Percentiles rank a stretch among this genome's conserved stretches.
These are phyloP conservation scores for Sciurus carolinensis DNA, from an alignment of 2,797 vertebrate genomes.

Conservation along the genomic window DNA sequence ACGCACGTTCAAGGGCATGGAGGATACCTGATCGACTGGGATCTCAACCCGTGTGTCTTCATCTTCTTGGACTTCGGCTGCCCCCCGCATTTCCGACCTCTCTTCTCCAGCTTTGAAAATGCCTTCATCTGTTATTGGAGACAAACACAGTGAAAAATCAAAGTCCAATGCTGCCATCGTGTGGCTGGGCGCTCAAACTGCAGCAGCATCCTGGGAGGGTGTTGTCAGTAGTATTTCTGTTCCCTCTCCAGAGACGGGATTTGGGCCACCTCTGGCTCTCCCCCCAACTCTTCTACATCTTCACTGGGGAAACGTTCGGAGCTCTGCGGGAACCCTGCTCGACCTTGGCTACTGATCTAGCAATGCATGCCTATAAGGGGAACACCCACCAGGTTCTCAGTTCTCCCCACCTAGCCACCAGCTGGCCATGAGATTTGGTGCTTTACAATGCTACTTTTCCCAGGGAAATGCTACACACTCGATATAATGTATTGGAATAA, in stretches of 20 bases:
- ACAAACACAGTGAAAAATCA: conserved; percentile 73
- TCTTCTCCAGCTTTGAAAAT: conserved; percentile 90
- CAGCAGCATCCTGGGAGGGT: conserved; percentile 32
- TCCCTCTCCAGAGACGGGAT: neutral
- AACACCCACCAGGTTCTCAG: neutral
- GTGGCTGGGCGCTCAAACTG: conserved; percentile 85
- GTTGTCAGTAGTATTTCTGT: neutral
- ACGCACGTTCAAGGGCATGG: neutral
- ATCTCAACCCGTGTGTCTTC: conserved; percentile 91
- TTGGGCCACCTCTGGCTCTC: neutral
- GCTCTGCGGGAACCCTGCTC: neutral
- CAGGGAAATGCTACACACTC: neutral
- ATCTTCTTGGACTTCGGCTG: conserved; percentile 90
- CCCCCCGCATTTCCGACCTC: conserved; percentile 87
- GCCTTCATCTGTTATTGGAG: conserved; percentile 86
- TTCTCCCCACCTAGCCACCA: neutral
- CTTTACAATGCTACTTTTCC: neutral
- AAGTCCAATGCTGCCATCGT: conserved; percentile 88
- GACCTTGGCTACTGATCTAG: neutral
- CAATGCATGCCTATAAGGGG: no score
- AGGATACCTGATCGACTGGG: conserved; percentile 90
- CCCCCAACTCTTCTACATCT: neutral
- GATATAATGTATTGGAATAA: neutral
- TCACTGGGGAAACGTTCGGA: neutral
- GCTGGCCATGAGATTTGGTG: neutral